Percentiles rank a stretch among this genome's conserved stretches.
Conservation (phyloP, 2,888 invertebrate genomes). For the Smittia aterrima region DNA sequence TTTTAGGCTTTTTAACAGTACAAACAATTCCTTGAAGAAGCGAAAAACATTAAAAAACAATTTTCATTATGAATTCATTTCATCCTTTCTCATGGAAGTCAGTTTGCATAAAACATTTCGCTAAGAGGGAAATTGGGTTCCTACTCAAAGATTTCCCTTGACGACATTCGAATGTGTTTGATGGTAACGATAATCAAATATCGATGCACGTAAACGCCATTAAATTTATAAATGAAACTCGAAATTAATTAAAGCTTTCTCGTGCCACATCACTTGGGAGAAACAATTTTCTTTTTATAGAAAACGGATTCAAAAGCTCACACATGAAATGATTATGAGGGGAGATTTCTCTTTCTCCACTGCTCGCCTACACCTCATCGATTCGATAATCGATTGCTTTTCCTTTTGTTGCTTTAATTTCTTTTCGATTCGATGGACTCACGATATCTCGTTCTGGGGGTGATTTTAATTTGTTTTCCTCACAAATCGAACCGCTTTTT, state of each 20-base stretch:
- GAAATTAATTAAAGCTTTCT: constrained; percentile 24
- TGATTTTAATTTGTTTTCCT: not conserved
- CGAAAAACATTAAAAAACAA: not conserved
- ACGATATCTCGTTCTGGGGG: not conserved
- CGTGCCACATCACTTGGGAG: not conserved
- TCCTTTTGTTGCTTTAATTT: not conserved
- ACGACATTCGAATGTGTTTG: not conserved
- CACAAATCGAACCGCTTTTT: not conserved
- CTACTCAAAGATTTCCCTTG: too few species aligned
- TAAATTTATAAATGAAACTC: not conserved
- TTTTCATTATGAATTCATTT: not conserved
- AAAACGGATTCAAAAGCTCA: not conserved
- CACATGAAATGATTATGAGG: constrained; percentile 6
- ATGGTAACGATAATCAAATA: not conserved
- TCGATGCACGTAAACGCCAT: constrained; percentile 9
- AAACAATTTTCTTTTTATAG: constrained; percentile 17
- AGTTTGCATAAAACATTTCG: too few species aligned
- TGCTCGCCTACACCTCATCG: not conserved
- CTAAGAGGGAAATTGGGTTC: too few species aligned
- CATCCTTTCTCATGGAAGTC: too few species aligned
- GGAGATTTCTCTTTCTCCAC: not conserved
- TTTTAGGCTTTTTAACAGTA: too few species aligned
- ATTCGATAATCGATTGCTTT: constrained; percentile 20
- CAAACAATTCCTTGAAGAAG: too few species aligned
- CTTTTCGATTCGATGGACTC: constrained; percentile 13